Evolutionary conservation across 2,797 vertebrate genomes (phyloP).

Genomic region (Parambassis ranga): DNA sequence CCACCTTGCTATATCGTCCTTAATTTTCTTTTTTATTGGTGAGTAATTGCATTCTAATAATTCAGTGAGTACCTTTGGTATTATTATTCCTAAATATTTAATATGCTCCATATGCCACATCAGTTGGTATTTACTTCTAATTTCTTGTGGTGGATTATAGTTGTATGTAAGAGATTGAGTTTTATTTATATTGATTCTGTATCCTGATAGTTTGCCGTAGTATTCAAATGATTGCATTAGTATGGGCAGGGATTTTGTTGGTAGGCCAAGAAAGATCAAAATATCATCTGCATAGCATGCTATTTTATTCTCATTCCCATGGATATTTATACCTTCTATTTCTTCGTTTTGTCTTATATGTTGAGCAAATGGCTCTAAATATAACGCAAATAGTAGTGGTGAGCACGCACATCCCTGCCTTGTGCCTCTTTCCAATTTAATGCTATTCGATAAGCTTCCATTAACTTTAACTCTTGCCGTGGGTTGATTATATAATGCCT

Average conservation of each 20-base stretch:
- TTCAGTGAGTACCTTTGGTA: no score
- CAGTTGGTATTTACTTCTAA: no score
- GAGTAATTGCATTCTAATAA: neutral
- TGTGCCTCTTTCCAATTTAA: neutral
- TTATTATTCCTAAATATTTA: no score
- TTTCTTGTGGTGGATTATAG: no score
- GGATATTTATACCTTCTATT: neutral
- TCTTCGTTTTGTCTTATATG: neutral
- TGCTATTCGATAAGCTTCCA: neutral
- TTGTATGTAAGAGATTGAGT: neutral
- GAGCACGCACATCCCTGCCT: neutral
- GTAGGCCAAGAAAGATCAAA: neutral
- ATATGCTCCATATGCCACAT: no score
- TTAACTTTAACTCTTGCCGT: neutral
- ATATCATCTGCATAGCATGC: neutral
- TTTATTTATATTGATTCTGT: neutral
- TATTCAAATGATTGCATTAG: neutral
- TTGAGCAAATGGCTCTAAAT: neutral
- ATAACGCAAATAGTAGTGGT: neutral
- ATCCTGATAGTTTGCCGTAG: neutral
- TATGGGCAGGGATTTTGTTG: neutral
- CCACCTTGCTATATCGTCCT: no score
- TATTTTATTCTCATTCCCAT: neutral
- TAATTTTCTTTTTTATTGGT: neutral
- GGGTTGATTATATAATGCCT: neutral